A percentile compares a stretch with the other conserved stretches of the same genome.
phyloP scores from a whole-genome alignment of 2,797 vertebrate species.

The Artibeus jamaicensis region DNA sequence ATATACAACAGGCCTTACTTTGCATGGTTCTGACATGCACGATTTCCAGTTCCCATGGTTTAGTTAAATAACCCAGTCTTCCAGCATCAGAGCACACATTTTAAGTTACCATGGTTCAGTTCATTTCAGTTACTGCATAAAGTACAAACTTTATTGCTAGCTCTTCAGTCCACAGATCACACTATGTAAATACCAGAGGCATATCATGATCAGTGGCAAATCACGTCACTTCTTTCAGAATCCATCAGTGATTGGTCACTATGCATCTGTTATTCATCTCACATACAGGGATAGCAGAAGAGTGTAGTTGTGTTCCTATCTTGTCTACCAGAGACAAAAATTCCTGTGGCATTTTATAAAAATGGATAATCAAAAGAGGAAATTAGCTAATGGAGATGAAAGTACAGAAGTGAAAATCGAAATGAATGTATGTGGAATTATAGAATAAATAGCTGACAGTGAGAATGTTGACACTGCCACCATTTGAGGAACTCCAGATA shows the following conservation, averaged over 20 bases:
- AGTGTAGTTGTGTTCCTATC: not conserved
- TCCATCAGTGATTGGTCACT: not conserved
- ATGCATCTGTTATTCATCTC: not conserved
- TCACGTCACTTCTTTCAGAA: not conserved
- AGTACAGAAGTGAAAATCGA: not conserved
- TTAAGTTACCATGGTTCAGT: conserved; percentile 18
- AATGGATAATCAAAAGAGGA: not conserved
- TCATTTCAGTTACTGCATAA: not conserved
- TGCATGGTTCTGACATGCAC: not conserved
- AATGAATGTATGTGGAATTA: not conserved
- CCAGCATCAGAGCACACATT: not conserved
- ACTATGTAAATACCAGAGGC: not conserved
- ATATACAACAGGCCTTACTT: not conserved
- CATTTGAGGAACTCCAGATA: not conserved
- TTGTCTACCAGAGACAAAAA: not conserved
- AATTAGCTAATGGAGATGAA: not conserved
- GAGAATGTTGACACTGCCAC: not conserved
- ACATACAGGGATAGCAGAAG: not conserved
- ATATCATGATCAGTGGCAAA: not conserved
- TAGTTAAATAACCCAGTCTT: conserved; percentile 7
- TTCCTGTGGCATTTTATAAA: not conserved
- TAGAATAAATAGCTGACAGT: not conserved
- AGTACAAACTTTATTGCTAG: not conserved
- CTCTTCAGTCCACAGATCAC: conserved; percentile 1
- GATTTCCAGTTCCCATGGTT: conserved; percentile 27